These are phyloP conservation scores for Adelphocoris suturalis DNA, from an alignment of 2,888 invertebrate genomes.

Conservation along the genomic window DNA sequence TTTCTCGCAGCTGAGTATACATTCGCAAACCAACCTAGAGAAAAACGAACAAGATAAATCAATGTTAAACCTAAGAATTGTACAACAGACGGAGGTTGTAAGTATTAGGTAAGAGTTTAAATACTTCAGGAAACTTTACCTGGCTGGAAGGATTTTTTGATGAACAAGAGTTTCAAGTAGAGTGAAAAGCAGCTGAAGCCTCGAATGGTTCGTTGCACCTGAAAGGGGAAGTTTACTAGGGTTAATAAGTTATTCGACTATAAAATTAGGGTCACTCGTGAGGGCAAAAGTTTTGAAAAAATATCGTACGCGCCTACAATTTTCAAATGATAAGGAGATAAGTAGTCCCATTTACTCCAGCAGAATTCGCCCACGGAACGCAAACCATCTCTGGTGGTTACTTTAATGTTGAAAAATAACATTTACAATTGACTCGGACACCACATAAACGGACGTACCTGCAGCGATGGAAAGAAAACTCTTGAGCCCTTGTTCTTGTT, in stretches of 20 bases:
- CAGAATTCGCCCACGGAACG: too few relatives aligned
- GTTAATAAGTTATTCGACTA: neutral
- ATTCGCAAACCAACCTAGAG: conserved; percentile 90
- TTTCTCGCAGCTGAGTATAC: conserved; percentile 90
- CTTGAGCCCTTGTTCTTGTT: conserved; percentile 87
- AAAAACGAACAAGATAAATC: neutral
- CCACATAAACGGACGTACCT: conserved; percentile 79
- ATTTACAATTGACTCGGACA: too few relatives aligned
- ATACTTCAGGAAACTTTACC: conserved; percentile 76
- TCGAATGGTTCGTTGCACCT: conserved; percentile 83
- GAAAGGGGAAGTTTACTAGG: neutral
- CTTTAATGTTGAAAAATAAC: too few relatives aligned
- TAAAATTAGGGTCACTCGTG: too few relatives aligned
- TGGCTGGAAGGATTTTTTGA: conserved; percentile 82
- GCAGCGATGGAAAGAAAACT: conserved; percentile 88
- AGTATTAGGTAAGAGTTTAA: too few relatives aligned
- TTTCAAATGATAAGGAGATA: too few relatives aligned
- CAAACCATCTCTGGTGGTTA: too few relatives aligned
- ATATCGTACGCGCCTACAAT: too few relatives aligned
- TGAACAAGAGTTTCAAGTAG: conserved; percentile 89
- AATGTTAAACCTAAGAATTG: too few relatives aligned
- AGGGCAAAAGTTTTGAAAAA: too few relatives aligned
- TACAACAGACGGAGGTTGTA: too few relatives aligned
- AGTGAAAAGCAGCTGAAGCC: conserved; percentile 87
- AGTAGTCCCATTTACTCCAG: too few relatives aligned